These are phyloP conservation scores for Leptothorax acervorum DNA, from an alignment of 2,888 invertebrate genomes.

Conservation along the genomic window DNA sequence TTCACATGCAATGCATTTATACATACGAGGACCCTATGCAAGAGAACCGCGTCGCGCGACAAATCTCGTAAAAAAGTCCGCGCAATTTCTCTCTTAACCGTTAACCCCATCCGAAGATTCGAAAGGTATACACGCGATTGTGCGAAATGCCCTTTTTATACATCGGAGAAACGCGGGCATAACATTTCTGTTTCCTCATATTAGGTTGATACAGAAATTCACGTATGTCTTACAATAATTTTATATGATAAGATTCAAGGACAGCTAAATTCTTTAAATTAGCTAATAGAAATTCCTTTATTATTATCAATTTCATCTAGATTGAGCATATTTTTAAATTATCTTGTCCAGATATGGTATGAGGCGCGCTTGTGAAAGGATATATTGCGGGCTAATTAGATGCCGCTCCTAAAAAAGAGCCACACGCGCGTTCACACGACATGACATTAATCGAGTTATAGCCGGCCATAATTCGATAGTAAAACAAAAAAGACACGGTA, in stretches of 20 bases:
- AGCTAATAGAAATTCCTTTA: not conserved
- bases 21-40: not conserved
- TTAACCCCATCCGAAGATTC: slow-evolving; percentile 12
- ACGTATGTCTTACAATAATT: not conserved
- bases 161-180: not conserved
- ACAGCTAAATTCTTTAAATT: not conserved
- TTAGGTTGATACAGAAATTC: not conserved
- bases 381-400: slow-evolving; percentile 26
- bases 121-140: not conserved
- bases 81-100: slow-evolving; percentile 28
- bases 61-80: slow-evolving; percentile 26
- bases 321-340: not conserved
- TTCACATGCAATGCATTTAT: slow-evolving; percentile 50
- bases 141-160: not conserved
- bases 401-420: slow-evolving; percentile 5
- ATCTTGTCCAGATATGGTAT: not conserved
- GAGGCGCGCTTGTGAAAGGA: not conserved
- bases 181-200: not conserved
- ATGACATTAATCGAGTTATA: slow-evolving; percentile 27
- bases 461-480: slow-evolving; percentile 29
- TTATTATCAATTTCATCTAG: not conserved
- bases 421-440: not conserved
- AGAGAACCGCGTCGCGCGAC: not conserved
- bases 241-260: not conserved
- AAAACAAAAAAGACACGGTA: slow-evolving; percentile 13